Evolutionary conservation across 2,113 vertebrate genomes (phyloP), one percentile per base, ranked within the genome.

Genomic region (Macaca mulatta): DNA sequence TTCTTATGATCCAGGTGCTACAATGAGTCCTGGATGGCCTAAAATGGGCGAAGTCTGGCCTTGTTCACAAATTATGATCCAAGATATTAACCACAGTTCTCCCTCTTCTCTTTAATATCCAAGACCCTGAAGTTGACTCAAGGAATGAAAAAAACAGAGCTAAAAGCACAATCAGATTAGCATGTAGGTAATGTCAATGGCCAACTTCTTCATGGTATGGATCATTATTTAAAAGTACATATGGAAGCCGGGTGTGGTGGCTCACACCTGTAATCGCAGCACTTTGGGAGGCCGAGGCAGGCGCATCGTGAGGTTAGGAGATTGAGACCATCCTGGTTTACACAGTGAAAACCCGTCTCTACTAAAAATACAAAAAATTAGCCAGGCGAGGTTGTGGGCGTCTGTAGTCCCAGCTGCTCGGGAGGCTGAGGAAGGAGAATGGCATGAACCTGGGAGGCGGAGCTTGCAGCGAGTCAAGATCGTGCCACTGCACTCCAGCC

Each of bases 361-460:
- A 55, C 52, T 20, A 20, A 55, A 55, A 55, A 55, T 55, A 55
- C 52, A 20, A 55, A 55, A 55, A 55, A 20, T 55, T 55, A 20
- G 52, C 52, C 0, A 20, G 52, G 52, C 18, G 0, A 20, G 52
- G 52, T 55, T 2, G 52, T 6, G 0, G 52, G 18, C 2, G 0
- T 17, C 52, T 55, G 52, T 55, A 55, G 52, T 55, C 52, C 18
- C 18, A 55, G 52, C 52, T 55, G 7, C 52, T 55, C 18, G 0
- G 52, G 52, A 55, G 52, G 18, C 52, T 55, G 18, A 55, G 18
- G 52, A 18, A 55, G 52, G 6, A 20, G 52, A 55, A 20, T 55
- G 52, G 52, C 0, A 2, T 20, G 52, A 55, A 55, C 52, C 52
- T 0, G 18, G 52, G 18, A 20, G 18, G 52, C 0, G 0, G 18